Conservation (phyloP, 1,140 invertebrate genomes). For the Nephotettix cincticeps region DNA sequence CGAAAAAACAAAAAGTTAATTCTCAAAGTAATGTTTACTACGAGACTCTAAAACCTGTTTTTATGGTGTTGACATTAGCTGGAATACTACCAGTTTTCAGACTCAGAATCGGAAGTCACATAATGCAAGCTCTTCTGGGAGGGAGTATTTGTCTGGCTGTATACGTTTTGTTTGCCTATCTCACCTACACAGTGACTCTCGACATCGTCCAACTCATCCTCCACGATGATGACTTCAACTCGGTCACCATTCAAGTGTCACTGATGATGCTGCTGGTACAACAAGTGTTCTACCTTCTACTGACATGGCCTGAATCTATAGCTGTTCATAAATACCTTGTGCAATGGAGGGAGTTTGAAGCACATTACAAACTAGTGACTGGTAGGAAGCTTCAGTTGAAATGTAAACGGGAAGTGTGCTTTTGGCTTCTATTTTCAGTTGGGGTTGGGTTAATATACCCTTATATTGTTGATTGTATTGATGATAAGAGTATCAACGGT, state of each 20-base stretch:
- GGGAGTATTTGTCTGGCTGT: neutral
- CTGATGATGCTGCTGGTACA: neutral
- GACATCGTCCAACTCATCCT: neutral
- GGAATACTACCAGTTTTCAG: neutral
- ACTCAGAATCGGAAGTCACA: neutral
- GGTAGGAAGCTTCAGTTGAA: neutral
- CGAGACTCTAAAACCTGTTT: neutral
- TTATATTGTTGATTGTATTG: neutral
- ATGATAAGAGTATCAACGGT: neutral
- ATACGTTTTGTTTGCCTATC: neutral
- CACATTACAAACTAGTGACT: neutral
- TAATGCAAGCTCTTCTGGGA: neutral
- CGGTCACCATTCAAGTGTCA: neutral
- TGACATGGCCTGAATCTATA: constrained; percentile 3
- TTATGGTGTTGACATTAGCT: neutral
- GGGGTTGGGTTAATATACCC: neutral
- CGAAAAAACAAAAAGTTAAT: neutral
- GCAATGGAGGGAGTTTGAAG: neutral
- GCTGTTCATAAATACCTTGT: neutral
- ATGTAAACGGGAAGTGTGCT: neutral
- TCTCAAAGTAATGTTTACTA: neutral
- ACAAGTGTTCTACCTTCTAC: neutral
- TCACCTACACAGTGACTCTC: neutral
- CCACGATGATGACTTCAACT: constrained; percentile 4
- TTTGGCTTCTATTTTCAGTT: neutral